These are phyloP conservation scores for Rhamnusium bicolor DNA, from an alignment of 2,888 invertebrate genomes.

Conservation along the genomic window DNA sequence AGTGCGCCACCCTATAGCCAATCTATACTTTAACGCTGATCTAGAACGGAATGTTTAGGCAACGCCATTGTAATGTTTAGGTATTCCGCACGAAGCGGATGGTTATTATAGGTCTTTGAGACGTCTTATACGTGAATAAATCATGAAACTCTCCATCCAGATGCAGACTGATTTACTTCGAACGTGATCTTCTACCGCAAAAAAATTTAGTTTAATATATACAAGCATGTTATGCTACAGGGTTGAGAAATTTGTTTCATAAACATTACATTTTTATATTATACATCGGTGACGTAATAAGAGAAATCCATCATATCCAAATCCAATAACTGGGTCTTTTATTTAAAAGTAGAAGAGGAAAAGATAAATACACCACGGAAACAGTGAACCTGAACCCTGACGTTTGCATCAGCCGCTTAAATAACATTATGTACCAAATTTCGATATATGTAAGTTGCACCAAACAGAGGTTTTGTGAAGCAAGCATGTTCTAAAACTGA, in stretches of 20 bases:
- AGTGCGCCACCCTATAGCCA: neutral
- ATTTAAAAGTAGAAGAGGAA: too few relatives aligned
- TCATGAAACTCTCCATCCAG: neutral
- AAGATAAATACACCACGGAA: too few relatives aligned
- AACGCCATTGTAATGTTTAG: constrained; percentile 4
- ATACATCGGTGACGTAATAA: too few relatives aligned
- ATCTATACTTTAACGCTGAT: neutral
- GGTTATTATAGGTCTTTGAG: constrained; percentile 4
- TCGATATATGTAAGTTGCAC: too few relatives aligned
- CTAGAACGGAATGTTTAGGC: constrained; percentile 5
- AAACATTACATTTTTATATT: neutral
- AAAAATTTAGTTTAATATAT: neutral
- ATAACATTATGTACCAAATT: too few relatives aligned
- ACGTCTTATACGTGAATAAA: constrained; percentile 1
- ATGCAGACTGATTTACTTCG: neutral
- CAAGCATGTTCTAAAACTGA: too few relatives aligned
- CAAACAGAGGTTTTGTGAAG: too few relatives aligned
- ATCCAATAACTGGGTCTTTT: too few relatives aligned
- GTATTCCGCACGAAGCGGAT: neutral
- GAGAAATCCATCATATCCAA: too few relatives aligned
- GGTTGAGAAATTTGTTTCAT: neutral
- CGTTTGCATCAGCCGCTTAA: too few relatives aligned
- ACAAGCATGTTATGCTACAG: neutral
- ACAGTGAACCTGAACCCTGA: too few relatives aligned
- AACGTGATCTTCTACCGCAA: neutral